Evolutionary conservation across 37 sponge, comb jelly and placozoan genomes (phyloP).

Genomic region (Theonella swinhoei): DNA sequence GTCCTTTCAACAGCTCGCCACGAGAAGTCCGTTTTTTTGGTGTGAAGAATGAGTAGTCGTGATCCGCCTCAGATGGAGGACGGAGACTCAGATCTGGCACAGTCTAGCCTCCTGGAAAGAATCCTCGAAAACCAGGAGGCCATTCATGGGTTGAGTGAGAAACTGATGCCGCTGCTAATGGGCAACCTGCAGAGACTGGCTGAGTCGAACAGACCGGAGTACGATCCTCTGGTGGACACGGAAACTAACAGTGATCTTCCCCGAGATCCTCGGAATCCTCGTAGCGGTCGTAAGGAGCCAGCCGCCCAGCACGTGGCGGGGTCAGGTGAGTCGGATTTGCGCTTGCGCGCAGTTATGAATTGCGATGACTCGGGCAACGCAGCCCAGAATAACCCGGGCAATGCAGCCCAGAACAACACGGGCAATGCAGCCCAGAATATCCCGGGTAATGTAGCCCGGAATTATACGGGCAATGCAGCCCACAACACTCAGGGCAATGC

Average conservation of each 20-base stretch:
- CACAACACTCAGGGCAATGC: neutral
- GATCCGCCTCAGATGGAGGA: neutral
- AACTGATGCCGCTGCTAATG: neutral
- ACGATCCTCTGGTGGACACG: neutral
- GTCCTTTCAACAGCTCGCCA: slow-evolving; percentile 44
- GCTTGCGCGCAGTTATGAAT: too few species aligned
- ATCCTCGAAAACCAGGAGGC: neutral
- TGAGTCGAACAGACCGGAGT: neutral
- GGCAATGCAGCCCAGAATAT: slow-evolving; percentile 12
- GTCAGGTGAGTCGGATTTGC: neutral
- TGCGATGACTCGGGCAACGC: neutral
- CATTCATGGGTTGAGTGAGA: neutral
- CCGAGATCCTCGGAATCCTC: neutral
- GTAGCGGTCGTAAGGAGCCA: neutral
- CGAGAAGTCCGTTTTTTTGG: neutral
- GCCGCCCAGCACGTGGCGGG: neutral
- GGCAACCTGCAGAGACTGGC: neutral
- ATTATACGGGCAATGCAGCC: slow-evolving; percentile 29
- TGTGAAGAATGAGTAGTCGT: neutral
- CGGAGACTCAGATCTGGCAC: neutral
- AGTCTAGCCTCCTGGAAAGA: neutral
- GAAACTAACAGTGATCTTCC: neutral
- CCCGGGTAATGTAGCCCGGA: neutral
- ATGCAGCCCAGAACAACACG: slow-evolving; percentile 2
- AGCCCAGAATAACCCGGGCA: neutral